Percentiles rank a stretch among this genome's conserved stretches.
These are phyloP conservation scores for Numida meleagris DNA, from an alignment of 2,113 vertebrate genomes.

Conservation along the genomic window DNA sequence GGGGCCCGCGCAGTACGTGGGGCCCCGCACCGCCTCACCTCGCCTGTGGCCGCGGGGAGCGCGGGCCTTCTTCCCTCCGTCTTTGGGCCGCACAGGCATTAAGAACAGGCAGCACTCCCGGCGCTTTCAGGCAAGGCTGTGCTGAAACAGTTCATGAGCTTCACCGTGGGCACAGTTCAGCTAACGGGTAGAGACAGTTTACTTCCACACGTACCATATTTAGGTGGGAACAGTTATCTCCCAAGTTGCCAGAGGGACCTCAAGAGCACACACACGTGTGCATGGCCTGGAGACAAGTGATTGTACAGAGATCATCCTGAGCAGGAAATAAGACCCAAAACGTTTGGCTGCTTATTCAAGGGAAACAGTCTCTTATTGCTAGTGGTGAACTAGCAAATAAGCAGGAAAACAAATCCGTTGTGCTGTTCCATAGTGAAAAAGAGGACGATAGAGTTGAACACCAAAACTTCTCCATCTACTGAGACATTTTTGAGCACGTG, in stretches of 20 bases:
- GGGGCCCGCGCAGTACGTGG: accelerated
- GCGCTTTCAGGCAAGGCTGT: neutral
- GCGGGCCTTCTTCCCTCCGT: accelerated
- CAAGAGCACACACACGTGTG: accelerated
- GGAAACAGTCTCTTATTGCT: neutral
- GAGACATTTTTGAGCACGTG: neutral
- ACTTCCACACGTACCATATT: accelerated
- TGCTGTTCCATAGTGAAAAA: neutral
- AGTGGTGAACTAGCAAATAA: neutral
- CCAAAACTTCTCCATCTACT: neutral
- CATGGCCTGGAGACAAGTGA: neutral
- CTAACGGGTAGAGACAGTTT: accelerated
- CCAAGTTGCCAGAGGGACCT: neutral
- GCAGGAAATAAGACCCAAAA: neutral
- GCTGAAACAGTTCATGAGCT: accelerated
- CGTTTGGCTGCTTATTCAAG: neutral
- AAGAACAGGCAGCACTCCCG: accelerated
- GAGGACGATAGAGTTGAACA: neutral
- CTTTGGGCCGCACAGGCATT: accelerated
- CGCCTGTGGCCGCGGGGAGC: accelerated
- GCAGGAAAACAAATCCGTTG: neutral
- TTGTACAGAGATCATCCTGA: neutral
- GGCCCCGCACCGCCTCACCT: neutral
- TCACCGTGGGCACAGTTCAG: accelerated
- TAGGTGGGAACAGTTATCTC: neutral